A percentile compares a stretch with the other conserved stretches of the same genome.
Conservation (phyloP, 2,113 vertebrate species). For the Hepsetus odoe region DNA sequence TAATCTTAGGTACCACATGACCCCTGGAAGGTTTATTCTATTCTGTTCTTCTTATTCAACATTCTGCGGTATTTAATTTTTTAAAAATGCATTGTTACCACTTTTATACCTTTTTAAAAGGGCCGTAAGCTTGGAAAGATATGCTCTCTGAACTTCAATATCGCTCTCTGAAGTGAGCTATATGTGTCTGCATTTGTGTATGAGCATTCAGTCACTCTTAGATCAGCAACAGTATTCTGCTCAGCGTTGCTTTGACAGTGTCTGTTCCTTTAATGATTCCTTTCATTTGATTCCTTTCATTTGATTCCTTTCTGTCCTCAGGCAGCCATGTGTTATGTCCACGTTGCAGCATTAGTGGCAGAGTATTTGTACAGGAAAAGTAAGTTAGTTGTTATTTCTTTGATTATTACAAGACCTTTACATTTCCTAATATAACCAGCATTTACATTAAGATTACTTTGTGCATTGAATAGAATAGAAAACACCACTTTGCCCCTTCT, state of each 20-base stretch:
- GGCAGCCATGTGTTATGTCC: constrained; percentile 93
- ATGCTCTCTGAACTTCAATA: background rate
- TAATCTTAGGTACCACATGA: too few relatives aligned
- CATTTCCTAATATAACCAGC: background rate
- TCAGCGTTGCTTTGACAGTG: too few relatives aligned
- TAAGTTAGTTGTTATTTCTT: too few relatives aligned
- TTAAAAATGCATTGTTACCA: background rate
- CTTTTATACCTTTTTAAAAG: background rate
- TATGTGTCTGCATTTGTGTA: too few relatives aligned
- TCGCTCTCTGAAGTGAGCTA: too few relatives aligned
- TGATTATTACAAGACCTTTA: too few relatives aligned
- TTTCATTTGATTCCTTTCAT: background rate
- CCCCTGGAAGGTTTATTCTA: background rate
- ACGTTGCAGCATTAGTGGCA: constrained; percentile 91
- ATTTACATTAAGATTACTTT: background rate
- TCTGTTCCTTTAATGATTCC: too few relatives aligned
- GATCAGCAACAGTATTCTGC: too few relatives aligned
- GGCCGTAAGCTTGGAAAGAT: background rate
- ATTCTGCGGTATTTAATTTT: background rate
- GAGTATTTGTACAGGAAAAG: constrained; percentile 96
- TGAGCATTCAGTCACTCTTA: too few relatives aligned
- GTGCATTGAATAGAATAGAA: too few relatives aligned
- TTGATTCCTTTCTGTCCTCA: constrained; percentile 28
- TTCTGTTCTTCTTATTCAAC: background rate
- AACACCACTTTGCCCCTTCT: too few relatives aligned